These are phyloP conservation scores for Protaetia brevitarsis DNA, from an alignment of 1,140 invertebrate genomes.

Conservation along the genomic window DNA sequence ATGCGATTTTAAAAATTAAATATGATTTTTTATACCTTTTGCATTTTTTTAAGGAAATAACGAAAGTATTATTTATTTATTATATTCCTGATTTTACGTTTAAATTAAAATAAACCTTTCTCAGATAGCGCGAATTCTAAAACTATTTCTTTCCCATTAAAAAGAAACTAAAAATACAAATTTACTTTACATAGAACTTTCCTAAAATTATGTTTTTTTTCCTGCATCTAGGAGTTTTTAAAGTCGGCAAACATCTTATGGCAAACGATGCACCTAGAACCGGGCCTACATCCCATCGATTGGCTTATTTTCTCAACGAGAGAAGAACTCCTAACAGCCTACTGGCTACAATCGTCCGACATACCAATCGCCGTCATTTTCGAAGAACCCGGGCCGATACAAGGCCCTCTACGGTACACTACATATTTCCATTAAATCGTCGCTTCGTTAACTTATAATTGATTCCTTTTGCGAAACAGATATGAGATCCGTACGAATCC, in stretches of 20 bases:
- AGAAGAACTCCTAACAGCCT: constrained; percentile 65
- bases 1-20: no score
- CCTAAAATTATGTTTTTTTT: no score
- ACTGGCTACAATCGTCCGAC: constrained; percentile 62
- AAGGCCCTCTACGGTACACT: constrained; percentile 55
- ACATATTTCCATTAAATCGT: background rate
- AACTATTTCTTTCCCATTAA: no score
- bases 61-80: no score
- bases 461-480: constrained; percentile 46
- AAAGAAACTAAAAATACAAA: no score
- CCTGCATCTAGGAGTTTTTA: constrained; percentile 57
- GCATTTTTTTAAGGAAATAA: no score
- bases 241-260: constrained; percentile 60
- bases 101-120: no score
- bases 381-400: constrained; percentile 55
- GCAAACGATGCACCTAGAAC: constrained; percentile 47
- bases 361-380: constrained; percentile 70
- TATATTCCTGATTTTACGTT: no score
- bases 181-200: no score
- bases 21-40: no score
- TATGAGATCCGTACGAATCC: constrained; percentile 73
- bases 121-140: no score
- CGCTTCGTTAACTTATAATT: no score
- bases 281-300: constrained; percentile 56
- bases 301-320: constrained; percentile 64